phyloP scores from a whole-genome alignment of 2,888 invertebrate genomes.

The Balanococcus diminutus region DNA sequence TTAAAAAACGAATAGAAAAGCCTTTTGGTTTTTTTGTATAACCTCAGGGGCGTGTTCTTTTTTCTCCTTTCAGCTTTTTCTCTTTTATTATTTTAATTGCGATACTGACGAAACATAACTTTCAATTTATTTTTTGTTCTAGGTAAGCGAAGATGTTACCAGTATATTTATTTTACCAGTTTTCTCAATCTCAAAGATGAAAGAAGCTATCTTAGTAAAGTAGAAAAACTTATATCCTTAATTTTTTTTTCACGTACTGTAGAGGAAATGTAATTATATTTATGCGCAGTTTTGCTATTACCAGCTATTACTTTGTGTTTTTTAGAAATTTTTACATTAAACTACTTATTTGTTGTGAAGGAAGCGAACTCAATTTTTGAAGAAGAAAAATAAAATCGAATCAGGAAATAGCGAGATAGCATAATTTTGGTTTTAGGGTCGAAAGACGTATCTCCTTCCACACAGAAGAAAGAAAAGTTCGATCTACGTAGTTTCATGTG shows the following conservation, averaged over 20 bases:
- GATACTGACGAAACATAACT: not conserved
- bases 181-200: not conserved
- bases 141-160: not conserved
- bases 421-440: too few species aligned
- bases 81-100: not conserved
- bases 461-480: too few species aligned
- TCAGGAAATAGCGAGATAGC: too few species aligned
- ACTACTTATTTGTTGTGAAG: too few species aligned
- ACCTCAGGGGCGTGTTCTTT: not conserved
- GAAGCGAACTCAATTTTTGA: too few species aligned
- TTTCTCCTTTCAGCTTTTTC: not conserved
- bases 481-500: too few species aligned
- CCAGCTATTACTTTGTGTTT: too few species aligned
- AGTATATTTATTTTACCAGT: not conserved
- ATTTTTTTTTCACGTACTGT: not conserved
- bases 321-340: too few species aligned
- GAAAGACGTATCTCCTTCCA: too few species aligned
- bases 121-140: constrained; percentile 14
- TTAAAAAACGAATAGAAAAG: not conserved
- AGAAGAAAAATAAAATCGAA: too few species aligned
- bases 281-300: too few species aligned
- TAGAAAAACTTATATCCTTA: not conserved
- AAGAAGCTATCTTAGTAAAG: not conserved
- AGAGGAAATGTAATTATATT: not conserved
- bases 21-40: not conserved